Base-by-base conservation (phyloP, 2,113 vertebrate species). In the Microcebus ravelobensis region DNA sequence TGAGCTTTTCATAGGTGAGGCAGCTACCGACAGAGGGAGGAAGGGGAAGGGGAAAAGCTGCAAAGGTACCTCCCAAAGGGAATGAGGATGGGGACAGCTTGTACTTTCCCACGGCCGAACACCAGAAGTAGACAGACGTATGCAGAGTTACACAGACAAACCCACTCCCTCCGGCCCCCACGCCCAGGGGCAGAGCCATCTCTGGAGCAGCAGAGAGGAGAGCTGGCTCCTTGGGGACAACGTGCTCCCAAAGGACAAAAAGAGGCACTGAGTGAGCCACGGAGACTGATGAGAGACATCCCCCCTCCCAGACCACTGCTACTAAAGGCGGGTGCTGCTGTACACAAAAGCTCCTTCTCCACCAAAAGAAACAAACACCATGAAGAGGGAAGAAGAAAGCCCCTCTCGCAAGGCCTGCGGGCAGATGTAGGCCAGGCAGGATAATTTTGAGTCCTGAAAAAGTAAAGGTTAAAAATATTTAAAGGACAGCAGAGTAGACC, bases 41-140 rank as follows among this genome's bases (percentile, higher is more conserved):
- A 27, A 15, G 34, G 25, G 25, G 70, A 27, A 90, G 14, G 36
- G 25, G 23, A 45, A 27, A 15, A 27, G 20, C 68, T 8, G 2
- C 2, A 31, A 39, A 34, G 29, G 21, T 5, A 17, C 29, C 39
- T 55, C n/a, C 15, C 45, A 52, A 14, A 50, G 27, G 18, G 5
- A 8, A 39, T 45, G 27, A 59, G 20, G 63, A 55, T 55, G 31
- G 70, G 13, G 31, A 7, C 25, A 52, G 5, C 55, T 59, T 29
- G 2, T 15, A 5, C 36, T 18, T 14, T 20, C 34, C 59, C 21
- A 11, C 0, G 0, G 0, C 21, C 29, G 27, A 73, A 48, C 2
- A 21, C 42, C 74, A 87, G 27, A 34, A 63, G 5, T 18, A 57
- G 63, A 13, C 20, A 18, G 68, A 89, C 7, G 6, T 6, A 55